Evolutionary conservation across 1,140 invertebrate genomes (phyloP).

Genomic region (Sarcophaga peregrina): DNA sequence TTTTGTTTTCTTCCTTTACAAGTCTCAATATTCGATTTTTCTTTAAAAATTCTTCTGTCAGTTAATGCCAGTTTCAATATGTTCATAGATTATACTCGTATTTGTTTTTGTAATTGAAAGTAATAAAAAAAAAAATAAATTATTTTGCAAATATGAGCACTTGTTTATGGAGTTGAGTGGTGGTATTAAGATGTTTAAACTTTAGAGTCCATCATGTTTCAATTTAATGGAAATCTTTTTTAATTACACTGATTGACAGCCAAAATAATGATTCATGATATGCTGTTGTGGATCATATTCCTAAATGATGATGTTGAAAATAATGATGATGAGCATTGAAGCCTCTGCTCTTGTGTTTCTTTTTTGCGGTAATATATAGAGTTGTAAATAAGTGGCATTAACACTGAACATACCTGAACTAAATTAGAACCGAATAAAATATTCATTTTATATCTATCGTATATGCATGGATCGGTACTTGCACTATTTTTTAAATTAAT

Average conservation of each 20-base stretch:
- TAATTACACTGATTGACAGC: slow-evolving; percentile 24
- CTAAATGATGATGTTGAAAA: no score
- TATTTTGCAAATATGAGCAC: no score
- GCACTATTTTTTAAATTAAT: no score
- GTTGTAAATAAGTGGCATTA: not conserved
- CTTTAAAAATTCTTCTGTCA: not conserved
- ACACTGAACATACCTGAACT: not conserved
- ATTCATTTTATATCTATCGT: no score
- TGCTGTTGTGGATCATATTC: not conserved
- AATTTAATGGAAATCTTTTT: not conserved
- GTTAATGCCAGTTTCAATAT: not conserved
- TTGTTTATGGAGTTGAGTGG: not conserved
- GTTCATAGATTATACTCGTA: no score
- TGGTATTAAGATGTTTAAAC: no score
- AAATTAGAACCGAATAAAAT: no score
- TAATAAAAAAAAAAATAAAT: no score
- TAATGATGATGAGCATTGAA: not conserved
- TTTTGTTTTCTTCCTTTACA: not conserved
- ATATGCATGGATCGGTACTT: no score
- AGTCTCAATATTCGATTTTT: not conserved
- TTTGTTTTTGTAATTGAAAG: no score
- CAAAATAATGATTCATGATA: not conserved
- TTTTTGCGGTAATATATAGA: not conserved
- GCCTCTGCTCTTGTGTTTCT: not conserved
- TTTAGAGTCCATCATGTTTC: not conserved